phyloP scores from a whole-genome alignment of 1,140 invertebrate genomes.

The Diorhabda carinulata region DNA sequence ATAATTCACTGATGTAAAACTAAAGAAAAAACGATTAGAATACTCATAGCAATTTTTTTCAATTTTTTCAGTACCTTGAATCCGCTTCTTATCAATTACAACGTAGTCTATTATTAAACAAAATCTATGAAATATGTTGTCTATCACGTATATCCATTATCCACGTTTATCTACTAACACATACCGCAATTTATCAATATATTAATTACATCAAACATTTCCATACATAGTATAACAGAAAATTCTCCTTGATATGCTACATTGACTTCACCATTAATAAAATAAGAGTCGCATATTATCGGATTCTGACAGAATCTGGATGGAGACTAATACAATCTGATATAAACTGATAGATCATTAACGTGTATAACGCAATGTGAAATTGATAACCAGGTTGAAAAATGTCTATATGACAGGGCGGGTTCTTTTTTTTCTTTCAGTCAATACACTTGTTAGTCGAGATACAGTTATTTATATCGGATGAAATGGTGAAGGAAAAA shows the following conservation, averaged over 20 bases:
- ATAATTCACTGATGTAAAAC: too few relatives aligned
- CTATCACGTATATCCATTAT: too few relatives aligned
- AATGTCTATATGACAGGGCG: slow-evolving; percentile 1
- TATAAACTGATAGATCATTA: slow-evolving; percentile 1
- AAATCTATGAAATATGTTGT: too few relatives aligned
- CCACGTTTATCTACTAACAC: neutral
- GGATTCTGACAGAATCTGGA: neutral
- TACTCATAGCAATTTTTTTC: too few relatives aligned
- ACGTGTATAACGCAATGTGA: neutral
- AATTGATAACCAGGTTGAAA: slow-evolving; percentile 2
- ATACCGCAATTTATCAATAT: neutral
- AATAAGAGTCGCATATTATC: neutral
- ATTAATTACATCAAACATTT: neutral
- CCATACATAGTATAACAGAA: neutral
- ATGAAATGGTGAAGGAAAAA: neutral
- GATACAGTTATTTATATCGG: neutral
- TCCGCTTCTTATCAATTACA: too few relatives aligned
- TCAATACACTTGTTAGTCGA: neutral
- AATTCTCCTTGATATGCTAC: slow-evolving; percentile 2
- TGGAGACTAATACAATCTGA: slow-evolving; percentile 1
- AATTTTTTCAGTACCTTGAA: too few relatives aligned
- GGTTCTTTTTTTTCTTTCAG: neutral
- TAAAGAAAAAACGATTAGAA: too few relatives aligned
- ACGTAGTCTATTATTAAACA: too few relatives aligned
- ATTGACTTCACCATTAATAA: neutral